Evolutionary conservation across 1,140 invertebrate genomes (phyloP).

Genomic region (Drosophila azteca): DNA sequence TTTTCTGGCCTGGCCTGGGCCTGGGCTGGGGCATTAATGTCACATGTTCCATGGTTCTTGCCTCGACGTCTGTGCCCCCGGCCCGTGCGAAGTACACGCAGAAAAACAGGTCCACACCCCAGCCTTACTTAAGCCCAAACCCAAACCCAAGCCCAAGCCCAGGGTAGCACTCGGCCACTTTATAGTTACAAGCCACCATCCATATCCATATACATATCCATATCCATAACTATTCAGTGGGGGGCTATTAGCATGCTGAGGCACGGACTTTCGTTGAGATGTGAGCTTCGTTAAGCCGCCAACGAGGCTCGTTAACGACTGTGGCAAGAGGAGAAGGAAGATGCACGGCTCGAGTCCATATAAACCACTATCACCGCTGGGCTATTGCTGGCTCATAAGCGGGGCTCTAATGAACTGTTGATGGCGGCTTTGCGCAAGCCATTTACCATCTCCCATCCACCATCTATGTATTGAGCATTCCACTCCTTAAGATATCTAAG

Average conservation of each 20-base stretch:
- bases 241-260: constrained; percentile 8
- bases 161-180: not conserved
- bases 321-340: not conserved
- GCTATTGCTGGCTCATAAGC: not conserved
- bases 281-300: constrained; percentile 9
- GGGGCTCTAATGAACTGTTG: constrained; percentile 30
- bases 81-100: constrained; percentile 14
- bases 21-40: constrained; percentile 53
- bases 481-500: too few relatives aligned
- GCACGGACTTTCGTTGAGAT: constrained; percentile 4
- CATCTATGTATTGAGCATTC: too few relatives aligned
- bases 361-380: constrained; percentile 1
- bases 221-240: not conserved
- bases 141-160: too few relatives aligned
- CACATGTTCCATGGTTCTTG: constrained; percentile 55
- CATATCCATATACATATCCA: too few relatives aligned
- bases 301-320: constrained; percentile 31
- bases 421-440: constrained; percentile 29
- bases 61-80: constrained; percentile 27
- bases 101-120: not conserved
- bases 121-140: too few relatives aligned
- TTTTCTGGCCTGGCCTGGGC: constrained; percentile 3
- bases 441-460: not conserved
- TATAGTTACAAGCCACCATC: not conserved
- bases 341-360: constrained; percentile 1